A percentile compares a stretch with the other conserved stretches of the same genome.
These are phyloP conservation scores for Grammomys dolichurus DNA, from an alignment of 2,113 vertebrate genomes.

Conservation along the genomic window DNA sequence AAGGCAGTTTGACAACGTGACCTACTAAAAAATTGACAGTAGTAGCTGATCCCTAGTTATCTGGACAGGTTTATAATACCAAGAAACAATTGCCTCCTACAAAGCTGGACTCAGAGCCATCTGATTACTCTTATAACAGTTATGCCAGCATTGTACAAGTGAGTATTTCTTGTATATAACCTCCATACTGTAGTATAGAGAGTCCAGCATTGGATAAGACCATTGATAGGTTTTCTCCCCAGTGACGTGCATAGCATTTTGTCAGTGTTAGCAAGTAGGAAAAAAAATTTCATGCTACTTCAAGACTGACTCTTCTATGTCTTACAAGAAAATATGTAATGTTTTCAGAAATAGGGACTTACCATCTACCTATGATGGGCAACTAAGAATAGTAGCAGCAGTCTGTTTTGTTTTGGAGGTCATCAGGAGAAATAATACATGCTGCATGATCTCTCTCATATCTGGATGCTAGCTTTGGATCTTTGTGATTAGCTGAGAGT, in stretches of 20 bases:
- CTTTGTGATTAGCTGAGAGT: background rate
- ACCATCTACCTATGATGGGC: background rate
- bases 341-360: background rate
- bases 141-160: no score
- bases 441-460: background rate
- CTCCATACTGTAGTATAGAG: background rate
- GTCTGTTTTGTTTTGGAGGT: background rate
- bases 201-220: background rate
- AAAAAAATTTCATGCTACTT: background rate
- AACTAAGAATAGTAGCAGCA: background rate
- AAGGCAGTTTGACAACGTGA: background rate
- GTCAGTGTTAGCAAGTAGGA: background rate
- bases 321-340: background rate
- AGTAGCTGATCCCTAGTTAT: background rate
- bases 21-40: background rate
- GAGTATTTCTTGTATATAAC: background rate
- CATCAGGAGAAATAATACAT: background rate
- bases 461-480: background rate
- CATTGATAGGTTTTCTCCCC: background rate
- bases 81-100: background rate
- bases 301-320: background rate
- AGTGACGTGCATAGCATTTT: background rate
- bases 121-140: background rate
- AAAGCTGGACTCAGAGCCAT: background rate
- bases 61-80: background rate